Conservation (phyloP, 2,113 vertebrate genomes). For the Columbina picui region DNA sequence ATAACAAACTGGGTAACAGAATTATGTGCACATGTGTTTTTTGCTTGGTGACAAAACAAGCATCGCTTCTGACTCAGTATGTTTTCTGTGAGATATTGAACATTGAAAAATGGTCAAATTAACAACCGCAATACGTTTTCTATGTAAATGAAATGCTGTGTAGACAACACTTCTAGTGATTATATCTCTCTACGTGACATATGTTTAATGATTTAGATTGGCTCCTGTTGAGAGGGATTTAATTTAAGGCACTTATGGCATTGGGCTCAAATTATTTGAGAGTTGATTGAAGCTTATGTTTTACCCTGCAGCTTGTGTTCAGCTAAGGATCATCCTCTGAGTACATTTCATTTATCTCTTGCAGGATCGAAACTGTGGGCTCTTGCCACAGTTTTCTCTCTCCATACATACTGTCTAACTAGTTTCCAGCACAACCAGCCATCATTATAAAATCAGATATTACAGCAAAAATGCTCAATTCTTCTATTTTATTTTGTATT, state of each 20-base stretch:
- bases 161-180: not conserved
- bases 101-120: not conserved
- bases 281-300: constrained; percentile 61
- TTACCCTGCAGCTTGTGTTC: constrained; percentile 41
- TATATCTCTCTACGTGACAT: constrained; percentile 23
- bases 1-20: not conserved
- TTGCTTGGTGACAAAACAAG: not conserved
- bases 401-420: not conserved
- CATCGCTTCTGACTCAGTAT: not conserved
- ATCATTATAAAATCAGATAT: not conserved
- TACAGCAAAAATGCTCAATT: not conserved
- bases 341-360: not conserved
- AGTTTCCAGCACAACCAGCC: not conserved
- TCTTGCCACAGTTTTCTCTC: not conserved
- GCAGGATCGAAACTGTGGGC: not conserved
- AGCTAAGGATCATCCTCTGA: constrained; percentile 31
- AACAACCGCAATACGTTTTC: not conserved
- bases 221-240: constrained; percentile 57
- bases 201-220: constrained; percentile 56
- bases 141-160: not conserved
- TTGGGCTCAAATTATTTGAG: constrained; percentile 53
- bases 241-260: constrained; percentile 61
- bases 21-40: not conserved
- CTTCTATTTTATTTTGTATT: not conserved
- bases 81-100: constrained; percentile 5